Percentiles rank a stretch among this genome's conserved stretches.
These are phyloP conservation scores for Scolopax rusticola DNA, from an alignment of 2,797 vertebrate genomes.

Conservation along the genomic window DNA sequence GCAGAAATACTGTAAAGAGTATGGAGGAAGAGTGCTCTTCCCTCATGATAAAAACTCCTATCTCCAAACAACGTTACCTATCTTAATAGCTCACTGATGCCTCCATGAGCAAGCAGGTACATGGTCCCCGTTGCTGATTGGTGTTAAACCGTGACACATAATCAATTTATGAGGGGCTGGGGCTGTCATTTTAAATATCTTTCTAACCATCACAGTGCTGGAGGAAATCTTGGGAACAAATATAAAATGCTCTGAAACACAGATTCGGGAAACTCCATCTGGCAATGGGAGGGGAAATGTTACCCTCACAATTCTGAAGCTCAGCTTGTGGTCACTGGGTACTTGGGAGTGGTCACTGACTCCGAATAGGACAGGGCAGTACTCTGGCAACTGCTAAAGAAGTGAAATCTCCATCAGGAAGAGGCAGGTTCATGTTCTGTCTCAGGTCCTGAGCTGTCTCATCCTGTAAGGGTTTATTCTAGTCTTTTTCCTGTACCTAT, in stretches of 20 bases:
- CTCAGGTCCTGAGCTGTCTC: not conserved
- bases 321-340: not conserved
- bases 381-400: not conserved
- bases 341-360: not conserved
- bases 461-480: not conserved
- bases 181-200: not conserved
- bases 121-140: not conserved
- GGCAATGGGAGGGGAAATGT: accelerated
- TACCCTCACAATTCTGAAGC: not conserved
- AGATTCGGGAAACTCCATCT: not conserved
- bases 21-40: not conserved
- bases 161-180: not conserved
- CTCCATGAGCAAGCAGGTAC: not conserved
- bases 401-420: not conserved
- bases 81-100: not conserved
- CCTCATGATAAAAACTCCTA: not conserved
- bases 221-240: not conserved
- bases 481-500: not conserved
- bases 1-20: not conserved
- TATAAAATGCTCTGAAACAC: not conserved
- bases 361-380: not conserved
- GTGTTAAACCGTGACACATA: not conserved
- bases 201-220: not conserved
- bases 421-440: accelerated
- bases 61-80: not conserved